Base-by-base conservation (phyloP, 2,888 invertebrate species). In the Epistrophella euchroma region DNA sequence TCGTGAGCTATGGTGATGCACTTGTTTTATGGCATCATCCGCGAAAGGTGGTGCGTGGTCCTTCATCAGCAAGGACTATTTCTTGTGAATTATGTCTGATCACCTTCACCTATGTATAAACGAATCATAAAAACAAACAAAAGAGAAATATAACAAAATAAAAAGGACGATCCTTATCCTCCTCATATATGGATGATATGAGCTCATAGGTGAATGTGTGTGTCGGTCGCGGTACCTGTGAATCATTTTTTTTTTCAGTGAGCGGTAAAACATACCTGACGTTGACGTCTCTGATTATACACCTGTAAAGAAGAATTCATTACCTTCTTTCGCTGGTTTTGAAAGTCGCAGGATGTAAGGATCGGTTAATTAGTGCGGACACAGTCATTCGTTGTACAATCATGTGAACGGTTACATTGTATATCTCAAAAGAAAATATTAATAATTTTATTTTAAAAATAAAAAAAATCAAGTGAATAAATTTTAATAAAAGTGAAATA, bases 1-100 rank as follows among this genome's bases (percentile, higher is more conserved):
- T 19, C 22, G 47, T 66, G 55, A 71, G 37, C 56, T 32, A 74
- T 79, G 71, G 52, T 84, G 25, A 25, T 25, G 83, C 78, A 74
- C 78, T 79, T 84, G 74, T 78, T 78, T 84, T 74, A 84, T 71
- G 74, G 74, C 64, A 71, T 70, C 62, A 62, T 77, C 68, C 82
- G 71, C 72, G 75, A 77, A 73, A 68, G 47, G 62, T 55, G 62
- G 60, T 77, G 45, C 40, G 35, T 68, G 28, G 35, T 83, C 19
- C 56, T 47, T 55, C 62, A 17, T 55, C 62, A 62, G 62, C 47
- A 68, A 47, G 66, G 62, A 58, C 62, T 19, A 75, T 70, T 56
- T 68, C 60, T 74, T 52, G 50, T 74, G 76, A 76, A 70, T 56
- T 64, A 37, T 58, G 22, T 45, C 71, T 56, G 56, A 79, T 45